Conservation (phyloP, 2,797 vertebrate genomes). For the Tapirus indicus region DNA sequence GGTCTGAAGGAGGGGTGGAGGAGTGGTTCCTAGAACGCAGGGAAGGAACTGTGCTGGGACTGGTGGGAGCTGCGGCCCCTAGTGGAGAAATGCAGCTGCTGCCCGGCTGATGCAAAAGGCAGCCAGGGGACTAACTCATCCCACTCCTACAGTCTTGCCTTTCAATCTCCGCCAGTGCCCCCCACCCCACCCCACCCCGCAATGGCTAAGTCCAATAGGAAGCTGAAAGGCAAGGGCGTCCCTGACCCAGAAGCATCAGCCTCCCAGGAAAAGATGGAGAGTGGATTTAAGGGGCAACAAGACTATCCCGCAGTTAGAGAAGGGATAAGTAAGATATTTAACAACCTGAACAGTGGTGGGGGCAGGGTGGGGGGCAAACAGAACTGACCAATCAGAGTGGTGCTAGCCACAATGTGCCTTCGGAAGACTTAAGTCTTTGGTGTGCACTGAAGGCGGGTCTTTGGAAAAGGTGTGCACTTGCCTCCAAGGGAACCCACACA, state of each 20-base stretch:
- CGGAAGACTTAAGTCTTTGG: too few species aligned
- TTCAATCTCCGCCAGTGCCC: neutral
- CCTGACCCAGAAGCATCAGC: neutral
- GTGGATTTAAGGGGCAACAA: neutral
- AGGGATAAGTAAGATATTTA: neutral
- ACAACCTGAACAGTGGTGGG: neutral
- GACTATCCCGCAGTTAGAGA: neutral
- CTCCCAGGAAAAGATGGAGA: neutral
- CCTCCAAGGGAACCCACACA: neutral
- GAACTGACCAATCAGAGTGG: neutral
- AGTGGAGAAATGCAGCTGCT: neutral
- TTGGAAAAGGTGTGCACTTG: neutral
- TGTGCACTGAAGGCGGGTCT: neutral
- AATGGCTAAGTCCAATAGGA: neutral
- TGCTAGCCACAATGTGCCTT: fast-evolving
- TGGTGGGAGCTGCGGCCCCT: neutral
- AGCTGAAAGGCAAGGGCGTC: neutral
- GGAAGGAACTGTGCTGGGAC: neutral
- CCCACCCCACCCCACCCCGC: too few species aligned
- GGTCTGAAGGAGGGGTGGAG: fast-evolving
- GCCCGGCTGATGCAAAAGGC: neutral
- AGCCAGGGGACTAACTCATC: neutral
- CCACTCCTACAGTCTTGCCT: neutral
- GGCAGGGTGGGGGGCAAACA: neutral
- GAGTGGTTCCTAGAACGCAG: neutral